These are phyloP conservation scores for Tigriopus japonicus DNA, from an alignment of 1,140 invertebrate species.

Conservation along the genomic window DNA sequence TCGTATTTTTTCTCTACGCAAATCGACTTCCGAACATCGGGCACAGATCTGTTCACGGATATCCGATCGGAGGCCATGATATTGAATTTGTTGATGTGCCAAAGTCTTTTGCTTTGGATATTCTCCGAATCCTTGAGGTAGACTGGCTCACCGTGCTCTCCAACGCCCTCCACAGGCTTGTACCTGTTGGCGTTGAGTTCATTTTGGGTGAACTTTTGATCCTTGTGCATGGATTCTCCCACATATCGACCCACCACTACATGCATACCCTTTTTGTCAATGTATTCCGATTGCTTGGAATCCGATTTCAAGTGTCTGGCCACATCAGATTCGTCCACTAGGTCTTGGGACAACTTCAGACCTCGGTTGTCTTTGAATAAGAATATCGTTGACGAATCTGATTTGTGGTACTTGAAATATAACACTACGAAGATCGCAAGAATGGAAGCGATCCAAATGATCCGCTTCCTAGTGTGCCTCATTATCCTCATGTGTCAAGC, in stretches of 20 bases:
- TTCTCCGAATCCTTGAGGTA: slow-evolving; percentile 51
- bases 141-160: slow-evolving; percentile 58
- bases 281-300: slow-evolving; percentile 39
- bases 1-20: slow-evolving; percentile 26
- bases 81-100: slow-evolving; percentile 73
- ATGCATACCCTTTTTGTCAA: slow-evolving; percentile 42
- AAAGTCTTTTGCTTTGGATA: slow-evolving; percentile 37
- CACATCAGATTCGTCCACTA: not conserved
- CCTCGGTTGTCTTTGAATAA: too few relatives aligned
- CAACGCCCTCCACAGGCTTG: slow-evolving; percentile 46
- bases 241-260: slow-evolving; percentile 67
- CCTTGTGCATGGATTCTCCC: slow-evolving; percentile 36
- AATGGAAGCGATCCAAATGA: too few relatives aligned
- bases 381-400: too few relatives aligned
- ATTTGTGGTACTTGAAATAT: too few relatives aligned
- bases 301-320: not conserved
- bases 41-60: slow-evolving; percentile 65
- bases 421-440: too few relatives aligned
- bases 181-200: slow-evolving; percentile 64
- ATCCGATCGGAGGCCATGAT: slow-evolving; percentile 77
- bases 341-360: too few relatives aligned
- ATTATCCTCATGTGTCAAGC: too few relatives aligned
- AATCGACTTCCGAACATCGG: slow-evolving; percentile 62
- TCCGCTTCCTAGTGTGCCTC: too few relatives aligned
- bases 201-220: slow-evolving; percentile 34